A percentile compares a stretch with the other conserved stretches of the same genome.
These are phyloP conservation scores for Eupleurogrammus muticus DNA, from an alignment of 2,797 vertebrate species.

Conservation along the genomic window DNA sequence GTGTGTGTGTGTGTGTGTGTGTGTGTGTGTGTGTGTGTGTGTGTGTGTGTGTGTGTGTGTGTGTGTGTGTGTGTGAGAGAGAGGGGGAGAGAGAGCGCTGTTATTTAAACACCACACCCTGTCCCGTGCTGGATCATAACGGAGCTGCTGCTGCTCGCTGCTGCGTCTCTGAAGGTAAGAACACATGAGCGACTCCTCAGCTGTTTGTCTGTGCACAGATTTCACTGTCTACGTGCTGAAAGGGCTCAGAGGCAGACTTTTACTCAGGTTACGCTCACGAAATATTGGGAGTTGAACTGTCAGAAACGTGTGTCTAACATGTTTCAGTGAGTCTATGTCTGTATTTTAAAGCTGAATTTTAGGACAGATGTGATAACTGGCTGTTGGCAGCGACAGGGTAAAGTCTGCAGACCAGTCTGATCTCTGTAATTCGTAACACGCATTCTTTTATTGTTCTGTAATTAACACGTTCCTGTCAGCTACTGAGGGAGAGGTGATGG, in stretches of 20 bases:
- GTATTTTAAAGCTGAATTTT: too few relatives aligned
- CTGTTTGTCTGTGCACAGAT: not conserved
- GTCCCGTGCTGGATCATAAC: constrained; percentile 47
- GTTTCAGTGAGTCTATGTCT: not conserved
- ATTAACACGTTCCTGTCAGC: not conserved
- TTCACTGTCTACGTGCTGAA: not conserved
- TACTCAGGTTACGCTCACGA: too few relatives aligned
- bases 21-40: constrained; percentile 10
- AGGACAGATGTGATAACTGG: not conserved
- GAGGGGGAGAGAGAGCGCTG: too few relatives aligned
- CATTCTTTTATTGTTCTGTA: too few relatives aligned
- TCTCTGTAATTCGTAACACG: not conserved
- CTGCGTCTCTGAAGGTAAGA: constrained; percentile 64
- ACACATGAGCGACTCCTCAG: not conserved
- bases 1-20: constrained; percentile 23
- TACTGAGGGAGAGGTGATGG: constrained; percentile 4
- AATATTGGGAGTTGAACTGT: not conserved
- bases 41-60: constrained; percentile 4
- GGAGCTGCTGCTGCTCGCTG: constrained; percentile 52
- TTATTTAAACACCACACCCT: constrained; percentile 76
- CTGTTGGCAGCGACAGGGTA: not conserved
- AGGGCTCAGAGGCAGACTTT: too few relatives aligned
- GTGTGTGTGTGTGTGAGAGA: constrained; percentile 35
- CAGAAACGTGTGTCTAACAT: not conserved
- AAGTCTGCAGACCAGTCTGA: not conserved